Evolutionary conservation across 1,140 invertebrate genomes (phyloP).

Genomic region (Pissodes strobi): DNA sequence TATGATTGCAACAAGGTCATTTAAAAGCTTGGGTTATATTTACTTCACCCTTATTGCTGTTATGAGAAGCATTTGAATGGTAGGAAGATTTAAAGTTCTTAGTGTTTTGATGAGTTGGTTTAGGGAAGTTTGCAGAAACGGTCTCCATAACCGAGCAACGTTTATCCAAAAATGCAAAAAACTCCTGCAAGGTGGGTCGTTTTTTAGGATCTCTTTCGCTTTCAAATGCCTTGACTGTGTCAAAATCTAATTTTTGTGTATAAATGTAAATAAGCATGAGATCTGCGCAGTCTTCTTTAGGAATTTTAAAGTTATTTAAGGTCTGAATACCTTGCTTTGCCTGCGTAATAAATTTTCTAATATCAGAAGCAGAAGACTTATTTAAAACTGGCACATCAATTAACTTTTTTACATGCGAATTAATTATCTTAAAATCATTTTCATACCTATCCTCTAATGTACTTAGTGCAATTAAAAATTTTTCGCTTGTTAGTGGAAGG

Average conservation of each 20-base stretch:
- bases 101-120: not conserved
- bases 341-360: conserved; percentile 9
- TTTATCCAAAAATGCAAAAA: conserved; percentile 16
- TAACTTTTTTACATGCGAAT: not conserved
- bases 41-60: no score
- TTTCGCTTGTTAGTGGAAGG: no score
- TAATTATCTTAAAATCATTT: not conserved
- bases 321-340: conserved; percentile 7
- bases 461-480: no score
- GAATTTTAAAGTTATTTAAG: conserved; percentile 12
- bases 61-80: not conserved
- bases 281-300: conserved; percentile 5
- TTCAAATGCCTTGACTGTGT: conserved; percentile 11
- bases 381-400: not conserved
- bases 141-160: conserved; percentile 5
- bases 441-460: no score
- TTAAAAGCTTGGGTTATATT: no score
- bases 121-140: not conserved
- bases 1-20: no score
- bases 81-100: not conserved
- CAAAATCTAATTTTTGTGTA: conserved; percentile 17
- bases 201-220: not conserved
- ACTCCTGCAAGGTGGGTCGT: conserved; percentile 3
- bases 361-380: not conserved
- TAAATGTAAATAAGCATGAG: conserved; percentile 16